phyloP scores from a whole-genome alignment of 2,888 invertebrate species.

The Tipula confusa region DNA sequence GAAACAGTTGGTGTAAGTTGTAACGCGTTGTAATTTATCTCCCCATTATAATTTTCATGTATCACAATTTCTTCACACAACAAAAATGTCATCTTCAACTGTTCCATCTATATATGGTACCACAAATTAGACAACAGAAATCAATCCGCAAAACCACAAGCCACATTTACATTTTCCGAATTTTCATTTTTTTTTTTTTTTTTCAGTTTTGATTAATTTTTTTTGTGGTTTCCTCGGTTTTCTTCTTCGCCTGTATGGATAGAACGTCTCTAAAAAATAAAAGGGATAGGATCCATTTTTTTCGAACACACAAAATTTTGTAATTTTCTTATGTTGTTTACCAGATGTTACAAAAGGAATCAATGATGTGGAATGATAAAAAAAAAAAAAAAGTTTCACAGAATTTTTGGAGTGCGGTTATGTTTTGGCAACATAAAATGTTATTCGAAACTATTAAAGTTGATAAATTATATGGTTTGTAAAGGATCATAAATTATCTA shows the following conservation, averaged over 20 bases:
- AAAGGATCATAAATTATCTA: slow-evolving; percentile 29
- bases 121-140: not conserved
- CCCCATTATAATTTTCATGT: too few species aligned
- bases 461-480: slow-evolving; percentile 21
- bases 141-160: slow-evolving; percentile 4
- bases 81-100: slow-evolving; percentile 26
- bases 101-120: not conserved
- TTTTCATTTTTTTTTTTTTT: too few species aligned
- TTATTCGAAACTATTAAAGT: not conserved
- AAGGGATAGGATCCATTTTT: not conserved
- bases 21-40: too few species aligned
- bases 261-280: not conserved
- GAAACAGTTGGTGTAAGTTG: too few species aligned
- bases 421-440: slow-evolving; percentile 28
- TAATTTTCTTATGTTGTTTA: slow-evolving; percentile 34
- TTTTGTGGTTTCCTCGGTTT: not conserved
- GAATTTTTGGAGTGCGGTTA: not conserved
- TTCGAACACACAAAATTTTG: not conserved
- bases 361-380: slow-evolving; percentile 49
- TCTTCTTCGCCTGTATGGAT: not conserved
- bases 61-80: too few species aligned
- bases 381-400: not conserved
- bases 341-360: slow-evolving; percentile 51
- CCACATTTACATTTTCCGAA: not conserved
- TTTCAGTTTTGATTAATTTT: not conserved